Base-by-base conservation (phyloP, 2,113 vertebrate genomes). In the Pleuronectes platessa region DNA sequence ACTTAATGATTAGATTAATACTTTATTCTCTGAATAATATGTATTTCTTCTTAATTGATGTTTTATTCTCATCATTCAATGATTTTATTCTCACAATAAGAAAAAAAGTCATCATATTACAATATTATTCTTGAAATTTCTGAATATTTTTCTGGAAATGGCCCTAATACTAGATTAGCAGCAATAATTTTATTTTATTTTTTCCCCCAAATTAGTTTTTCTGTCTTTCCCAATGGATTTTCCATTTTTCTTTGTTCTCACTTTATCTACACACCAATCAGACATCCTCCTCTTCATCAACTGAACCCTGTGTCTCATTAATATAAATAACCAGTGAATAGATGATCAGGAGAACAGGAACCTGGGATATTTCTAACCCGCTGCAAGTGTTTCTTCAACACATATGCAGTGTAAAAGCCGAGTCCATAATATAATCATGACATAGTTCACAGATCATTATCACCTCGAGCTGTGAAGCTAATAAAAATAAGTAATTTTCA, bases 381-480 rank as follows among this genome's bases (percentile, higher is more conserved):
- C 54, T 67, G 47, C 51, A 53, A 72, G 5, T 1, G 62, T 3
- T 49, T 17, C 37, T 73, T 56, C 4, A 73, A 42, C 69, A 74
- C 54, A 54, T 54, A 56, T 55, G 61, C 11, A 55, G 51, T 37
- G 63, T 72, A 31, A 14, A 31, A 79, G 61, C 18, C 18, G 6
- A 14, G 45, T 69, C 82, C 59, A 61, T 65, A 64, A 76, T 31
- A 45, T 15, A 58, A 53, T 6, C 9, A 45, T 66, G 27, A 27
- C 73, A 45, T 60, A 21, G 59, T 2, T 53, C 4, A 26, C 68
- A 71, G 68, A 60, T 83, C 64, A 74, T 90, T 78, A 87, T 79
- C 88, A 84, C 81, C 71, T 79, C n/a, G 4, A 72, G 66, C 62
- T 77, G 82, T 47, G 61, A 78, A 40, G 35, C 51, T 67, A 0